These are phyloP conservation scores for Siphlonurus alternatus DNA, from an alignment of 2,888 invertebrate genomes.

Conservation along the genomic window DNA sequence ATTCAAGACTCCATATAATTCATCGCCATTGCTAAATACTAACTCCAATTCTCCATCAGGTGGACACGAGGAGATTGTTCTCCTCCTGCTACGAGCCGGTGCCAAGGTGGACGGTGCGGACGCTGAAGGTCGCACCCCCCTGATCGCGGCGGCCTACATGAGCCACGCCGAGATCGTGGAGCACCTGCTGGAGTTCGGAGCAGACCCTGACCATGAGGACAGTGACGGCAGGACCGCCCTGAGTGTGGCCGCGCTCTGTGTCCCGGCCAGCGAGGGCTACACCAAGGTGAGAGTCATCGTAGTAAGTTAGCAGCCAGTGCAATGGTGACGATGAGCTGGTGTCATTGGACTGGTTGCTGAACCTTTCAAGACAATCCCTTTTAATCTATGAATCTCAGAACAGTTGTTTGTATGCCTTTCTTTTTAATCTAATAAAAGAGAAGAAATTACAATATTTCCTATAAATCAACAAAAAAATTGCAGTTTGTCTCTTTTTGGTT, in stretches of 20 bases:
- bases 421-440: too few species aligned
- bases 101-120: constrained; percentile 71
- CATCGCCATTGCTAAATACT: too few species aligned
- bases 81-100: constrained; percentile 51
- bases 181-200: constrained; percentile 62
- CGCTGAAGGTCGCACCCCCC: constrained; percentile 77
- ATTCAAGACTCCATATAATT: too few species aligned
- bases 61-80: constrained; percentile 72
- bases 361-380: too few species aligned
- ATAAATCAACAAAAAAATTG: not conserved
- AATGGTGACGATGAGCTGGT: too few species aligned
- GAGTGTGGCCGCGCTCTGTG: constrained; percentile 74
- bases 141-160: constrained; percentile 94
- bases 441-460: too few species aligned
- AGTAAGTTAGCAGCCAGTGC: too few species aligned
- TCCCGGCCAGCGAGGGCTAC: constrained; percentile 55
- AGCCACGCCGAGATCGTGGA: constrained; percentile 84
- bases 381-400: too few species aligned
- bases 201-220: constrained; percentile 70
- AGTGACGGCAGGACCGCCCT: constrained; percentile 77
- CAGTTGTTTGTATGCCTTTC: too few species aligned
- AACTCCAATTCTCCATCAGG: too few species aligned
- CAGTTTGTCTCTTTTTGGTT: not conserved
- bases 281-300: constrained; percentile 30
- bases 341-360: too few species aligned